Base-by-base conservation (phyloP, 2,797 vertebrate species). In the Lacerta bilineata region DNA sequence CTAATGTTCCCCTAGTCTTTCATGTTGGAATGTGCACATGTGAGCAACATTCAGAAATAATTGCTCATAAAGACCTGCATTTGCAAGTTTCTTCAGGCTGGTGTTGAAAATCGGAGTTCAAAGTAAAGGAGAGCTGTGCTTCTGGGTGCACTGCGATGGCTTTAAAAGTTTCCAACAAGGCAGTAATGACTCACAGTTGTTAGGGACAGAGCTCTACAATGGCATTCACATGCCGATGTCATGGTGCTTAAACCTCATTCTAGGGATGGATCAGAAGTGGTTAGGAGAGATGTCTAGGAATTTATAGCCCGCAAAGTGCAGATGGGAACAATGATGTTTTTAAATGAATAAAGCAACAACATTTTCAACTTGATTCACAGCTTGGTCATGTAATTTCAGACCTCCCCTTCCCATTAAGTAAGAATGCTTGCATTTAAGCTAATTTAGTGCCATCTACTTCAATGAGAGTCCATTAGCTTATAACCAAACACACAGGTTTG, bases 1-100 rank as follows among this genome's bases (percentile, higher is more conserved):
- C 17, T 64, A 92, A 89, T 79, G 77, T 87, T 90, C 36, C 11
- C 39, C 88, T 83, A 84, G 71, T 77, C 92, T 93, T 92, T 94
- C 89, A 90, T 90, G 87, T 5, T 78, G 43, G 85, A 55, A 91
- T 87, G 91, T 39, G 68, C 33, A 18, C 83, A 87, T 75, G n/a
- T 29, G 15, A 46, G 15, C 18, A 72, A 36, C 79, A 69, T 87
- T 4, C 41, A 92, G 86, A 82, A 68, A 33, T 50, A 61, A 74
- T 17, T 43, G 68, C 36, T n/a, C 39, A 46, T 8, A 39, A 82
- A 75, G 20, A 11, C 71, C 68, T 17, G 18, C 6, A 83, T 92
- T 81, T 92, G 92, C 91, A 77, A 68, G 84, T 86, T 79, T 84
- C 91, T 87, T 81, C 18, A 80, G 11, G 87, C 90, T 77, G 87